Evolutionary conservation across 2,888 invertebrate species (phyloP).

Genomic region (Platerodrilus igneus): DNA sequence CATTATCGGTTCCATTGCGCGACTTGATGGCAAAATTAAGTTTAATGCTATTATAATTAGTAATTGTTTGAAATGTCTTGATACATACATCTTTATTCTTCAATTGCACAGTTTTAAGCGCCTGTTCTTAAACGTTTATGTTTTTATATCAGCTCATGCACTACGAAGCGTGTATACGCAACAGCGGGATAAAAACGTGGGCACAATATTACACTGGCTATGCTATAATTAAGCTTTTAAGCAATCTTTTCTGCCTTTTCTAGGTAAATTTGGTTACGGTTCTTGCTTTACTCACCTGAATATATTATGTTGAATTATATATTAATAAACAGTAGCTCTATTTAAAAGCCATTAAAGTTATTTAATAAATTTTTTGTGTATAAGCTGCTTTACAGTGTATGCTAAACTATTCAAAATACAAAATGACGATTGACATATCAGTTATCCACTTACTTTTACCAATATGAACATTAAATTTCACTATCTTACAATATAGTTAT

Average conservation of each 20-base stretch:
- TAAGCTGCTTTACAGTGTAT: too few species aligned
- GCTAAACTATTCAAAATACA: too few species aligned
- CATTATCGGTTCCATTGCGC: slow-evolving; percentile 8
- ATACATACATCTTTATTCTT: slow-evolving; percentile 6
- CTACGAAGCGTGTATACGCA: slow-evolving; percentile 30
- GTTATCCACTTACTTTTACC: too few species aligned
- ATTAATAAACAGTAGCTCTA: too few species aligned
- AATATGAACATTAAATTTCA: too few species aligned
- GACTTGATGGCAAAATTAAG: slow-evolving; percentile 2
- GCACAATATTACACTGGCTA: slow-evolving; percentile 31
- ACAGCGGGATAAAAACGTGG: slow-evolving; percentile 27
- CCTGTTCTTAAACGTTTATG: slow-evolving; percentile 9
- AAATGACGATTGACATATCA: too few species aligned
- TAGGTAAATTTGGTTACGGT: slow-evolving; percentile 19
- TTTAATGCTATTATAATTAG: not conserved
- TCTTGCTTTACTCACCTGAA: too few species aligned
- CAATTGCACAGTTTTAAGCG: slow-evolving; percentile 4
- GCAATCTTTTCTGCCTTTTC: slow-evolving; percentile 19
- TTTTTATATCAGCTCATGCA: slow-evolving; percentile 27
- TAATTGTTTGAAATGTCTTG: not conserved
- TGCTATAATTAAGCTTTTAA: slow-evolving; percentile 22
- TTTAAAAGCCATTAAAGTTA: too few species aligned
- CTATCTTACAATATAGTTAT: too few species aligned
- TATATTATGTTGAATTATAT: too few species aligned
- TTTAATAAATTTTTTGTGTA: too few species aligned